A percentile compares a stretch with the other conserved stretches of the same genome.
phyloP scores from a whole-genome alignment of 2,113 vertebrate genomes.

The Lynx canadensis region DNA sequence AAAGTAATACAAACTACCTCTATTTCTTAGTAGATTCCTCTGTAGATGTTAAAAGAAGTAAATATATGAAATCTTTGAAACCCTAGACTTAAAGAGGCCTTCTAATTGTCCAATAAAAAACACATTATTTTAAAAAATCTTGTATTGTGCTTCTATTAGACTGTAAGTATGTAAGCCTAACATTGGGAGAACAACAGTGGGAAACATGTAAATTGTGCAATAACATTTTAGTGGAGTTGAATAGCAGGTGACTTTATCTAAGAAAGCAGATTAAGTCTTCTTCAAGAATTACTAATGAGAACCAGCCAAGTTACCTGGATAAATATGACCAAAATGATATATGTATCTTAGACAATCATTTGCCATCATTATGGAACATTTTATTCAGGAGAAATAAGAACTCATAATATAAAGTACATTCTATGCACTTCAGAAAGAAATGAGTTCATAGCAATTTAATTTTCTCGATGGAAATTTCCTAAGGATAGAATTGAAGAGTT shows the following conservation, averaged over 20 bases:
- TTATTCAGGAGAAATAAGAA: neutral
- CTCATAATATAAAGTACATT: neutral
- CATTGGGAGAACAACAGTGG: neutral
- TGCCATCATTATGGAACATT: neutral
- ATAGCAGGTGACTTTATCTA: neutral
- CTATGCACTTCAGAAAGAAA: neutral
- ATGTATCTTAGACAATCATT: neutral
- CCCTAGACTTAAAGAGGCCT: neutral
- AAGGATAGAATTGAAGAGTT: neutral
- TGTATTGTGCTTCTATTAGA: neutral
- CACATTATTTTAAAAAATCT: too few species aligned
- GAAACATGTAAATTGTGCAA: neutral
- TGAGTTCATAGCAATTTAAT: neutral
- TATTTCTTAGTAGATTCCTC: neutral
- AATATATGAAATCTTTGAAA: conserved; percentile 19
- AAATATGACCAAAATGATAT: neutral
- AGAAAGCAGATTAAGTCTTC: neutral
- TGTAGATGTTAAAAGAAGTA: conserved; percentile 44
- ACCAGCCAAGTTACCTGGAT: neutral
- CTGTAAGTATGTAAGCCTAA: neutral
- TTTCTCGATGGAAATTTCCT: neutral
- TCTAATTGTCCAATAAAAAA: neutral
- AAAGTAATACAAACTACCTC: conserved; percentile 36
- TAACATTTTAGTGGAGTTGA: neutral
- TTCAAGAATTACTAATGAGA: neutral